Base-by-base conservation (phyloP, 2,888 invertebrate species). In the Mystacides longicornis region DNA sequence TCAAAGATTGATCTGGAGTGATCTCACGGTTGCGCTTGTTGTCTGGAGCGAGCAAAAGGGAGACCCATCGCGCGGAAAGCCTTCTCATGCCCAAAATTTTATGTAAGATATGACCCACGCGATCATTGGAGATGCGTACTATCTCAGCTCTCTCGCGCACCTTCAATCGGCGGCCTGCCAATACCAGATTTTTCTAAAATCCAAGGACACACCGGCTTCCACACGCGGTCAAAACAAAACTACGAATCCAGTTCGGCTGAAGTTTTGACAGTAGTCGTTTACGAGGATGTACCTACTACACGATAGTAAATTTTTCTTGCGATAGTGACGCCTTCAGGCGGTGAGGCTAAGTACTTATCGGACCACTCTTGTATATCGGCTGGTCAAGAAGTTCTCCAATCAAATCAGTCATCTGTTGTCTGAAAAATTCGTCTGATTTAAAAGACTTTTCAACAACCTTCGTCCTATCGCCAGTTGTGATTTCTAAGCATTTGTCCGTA, bases 401-500 rank as follows among this genome's bases (percentile, higher is more conserved):
- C 65, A 82, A 71, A 61, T 78, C 75, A 57, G 75, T 69, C 21
- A 83, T 66, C 52, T 78, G 77, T 43, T 68, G 65, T 58, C 71
- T 74, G 63, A 80, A 84, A 16, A 73, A 63, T 2, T 65, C 60
- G 67, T 81, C 77, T 2, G 64, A 65, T 2, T 71, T 64, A 66
- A 82, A 82, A 65, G 81, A 81, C 62, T 72, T 69, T 55, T 74
- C 66, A 49, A 84, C 77, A 62, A 81, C 79, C 18, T 73, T 67
- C 4, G 74, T 74, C 63, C 82, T 79, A 63, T 80, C 74, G 49
- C 68, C 71, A 2, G 70, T 71, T 4, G 80, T 71, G 64, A 82
- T 81, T 45, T 82, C 74, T 23, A 74, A 68, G 65, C 81, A 85
- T 23, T 76, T 72, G 7, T 68, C 70, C 0, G 76, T 70, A 55